Percentiles rank a stretch among this genome's conserved stretches.
These are phyloP conservation scores for Melitaea cinxia DNA, from an alignment of 1,140 invertebrate genomes.

Conservation along the genomic window DNA sequence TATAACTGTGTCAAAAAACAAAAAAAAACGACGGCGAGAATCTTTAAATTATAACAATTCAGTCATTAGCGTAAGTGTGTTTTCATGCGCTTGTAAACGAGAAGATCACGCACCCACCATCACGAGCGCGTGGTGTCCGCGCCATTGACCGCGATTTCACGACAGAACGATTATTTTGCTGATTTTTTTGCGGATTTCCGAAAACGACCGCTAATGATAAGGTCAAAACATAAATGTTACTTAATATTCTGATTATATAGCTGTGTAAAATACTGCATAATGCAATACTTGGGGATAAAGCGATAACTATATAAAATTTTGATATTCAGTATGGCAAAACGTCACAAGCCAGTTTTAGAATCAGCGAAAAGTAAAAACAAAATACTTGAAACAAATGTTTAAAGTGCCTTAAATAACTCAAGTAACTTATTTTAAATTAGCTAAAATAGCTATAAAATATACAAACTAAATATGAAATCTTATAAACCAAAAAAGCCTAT, in stretches of 20 bases:
- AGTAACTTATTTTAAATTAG: no score
- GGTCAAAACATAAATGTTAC: not conserved
- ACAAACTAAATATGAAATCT: no score
- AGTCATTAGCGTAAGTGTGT: constrained; percentile 4
- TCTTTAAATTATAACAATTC: not conserved
- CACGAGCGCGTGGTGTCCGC: constrained; percentile 11
- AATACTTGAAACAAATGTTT: no score
- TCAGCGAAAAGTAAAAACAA: no score
- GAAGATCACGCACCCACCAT: constrained; percentile 16
- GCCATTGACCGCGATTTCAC: constrained; percentile 29
- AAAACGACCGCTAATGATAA: constrained; percentile 5
- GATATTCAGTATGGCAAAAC: no score
- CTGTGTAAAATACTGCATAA: not conserved
- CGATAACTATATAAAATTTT: no score
- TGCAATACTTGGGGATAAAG: no score
- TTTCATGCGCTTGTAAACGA: constrained; percentile 8
- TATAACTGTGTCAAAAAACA: no score
- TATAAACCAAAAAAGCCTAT: no score
- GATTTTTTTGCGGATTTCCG: constrained; percentile 25
- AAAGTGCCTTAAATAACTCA: no score
- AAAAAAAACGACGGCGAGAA: not conserved
- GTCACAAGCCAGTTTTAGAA: no score
- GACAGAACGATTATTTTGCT: not conserved
- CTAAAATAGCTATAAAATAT: no score
- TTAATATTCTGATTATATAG: not conserved